Conservation (phyloP, 1,140 invertebrate genomes). For the Laodelphax striatellus region DNA sequence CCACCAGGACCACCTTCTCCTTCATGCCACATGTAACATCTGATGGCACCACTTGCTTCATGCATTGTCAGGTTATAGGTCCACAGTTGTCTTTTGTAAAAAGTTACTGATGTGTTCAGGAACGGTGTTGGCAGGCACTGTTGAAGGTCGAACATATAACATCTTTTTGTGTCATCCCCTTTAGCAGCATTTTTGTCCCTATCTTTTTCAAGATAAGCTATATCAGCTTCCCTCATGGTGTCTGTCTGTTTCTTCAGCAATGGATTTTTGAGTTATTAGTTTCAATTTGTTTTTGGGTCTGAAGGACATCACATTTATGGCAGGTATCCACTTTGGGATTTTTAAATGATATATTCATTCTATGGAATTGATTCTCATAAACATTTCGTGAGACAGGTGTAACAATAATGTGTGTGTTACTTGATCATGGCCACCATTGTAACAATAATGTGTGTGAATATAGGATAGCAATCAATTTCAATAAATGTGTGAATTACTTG, state of each 20-base stretch:
- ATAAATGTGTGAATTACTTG: too few relatives aligned
- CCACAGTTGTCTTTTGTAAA: slow-evolving; percentile 28
- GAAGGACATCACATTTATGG: slow-evolving; percentile 16
- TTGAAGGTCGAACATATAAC: slow-evolving; percentile 27
- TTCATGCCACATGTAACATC: slow-evolving; percentile 31
- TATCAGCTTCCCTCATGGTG: slow-evolving; percentile 10
- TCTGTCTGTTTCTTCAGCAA: background rate
- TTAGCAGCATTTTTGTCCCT: slow-evolving; percentile 5
- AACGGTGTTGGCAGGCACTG: slow-evolving; percentile 24
- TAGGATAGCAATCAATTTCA: too few relatives aligned
- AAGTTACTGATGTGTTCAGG: slow-evolving; percentile 23
- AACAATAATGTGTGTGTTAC: too few relatives aligned
- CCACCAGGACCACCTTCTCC: slow-evolving; percentile 23
- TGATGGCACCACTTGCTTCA: slow-evolving; percentile 20
- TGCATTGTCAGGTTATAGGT: too few relatives aligned
- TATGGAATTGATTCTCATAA: too few relatives aligned
- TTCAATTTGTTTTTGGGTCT: slow-evolving; percentile 7
- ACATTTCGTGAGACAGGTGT: too few relatives aligned
- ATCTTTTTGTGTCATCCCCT: slow-evolving; percentile 3
- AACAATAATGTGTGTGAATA: too few relatives aligned
- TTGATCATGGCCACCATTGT: too few relatives aligned
- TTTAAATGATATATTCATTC: too few relatives aligned
- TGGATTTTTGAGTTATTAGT: background rate
- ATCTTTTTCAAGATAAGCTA: slow-evolving; percentile 4
- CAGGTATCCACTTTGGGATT: slow-evolving; percentile 16